A percentile compares a stretch with the other conserved stretches of the same genome.
Conservation (phyloP, 1,140 invertebrate genomes). For the Drosophila lacteicornis region DNA sequence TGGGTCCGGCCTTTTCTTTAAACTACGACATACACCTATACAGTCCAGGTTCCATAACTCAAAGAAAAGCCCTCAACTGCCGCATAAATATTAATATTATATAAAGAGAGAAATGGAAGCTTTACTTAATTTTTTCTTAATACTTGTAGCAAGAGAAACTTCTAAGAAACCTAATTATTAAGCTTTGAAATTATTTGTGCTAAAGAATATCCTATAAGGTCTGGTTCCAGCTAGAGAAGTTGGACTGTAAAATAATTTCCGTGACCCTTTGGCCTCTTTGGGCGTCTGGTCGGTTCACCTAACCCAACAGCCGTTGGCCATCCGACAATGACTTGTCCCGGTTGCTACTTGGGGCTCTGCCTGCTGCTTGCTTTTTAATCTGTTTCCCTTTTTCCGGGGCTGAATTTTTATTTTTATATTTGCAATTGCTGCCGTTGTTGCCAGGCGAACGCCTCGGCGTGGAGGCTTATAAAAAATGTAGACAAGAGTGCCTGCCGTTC, state of each 20-base stretch:
- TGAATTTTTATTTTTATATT: constrained; percentile 9
- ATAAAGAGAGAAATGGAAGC: no score
- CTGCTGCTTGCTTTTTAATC: constrained; percentile 45
- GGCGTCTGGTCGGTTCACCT: constrained; percentile 13
- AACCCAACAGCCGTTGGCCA: constrained; percentile 27
- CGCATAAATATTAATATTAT: background rate
- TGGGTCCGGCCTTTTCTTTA: constrained; percentile 20
- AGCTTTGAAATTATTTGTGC: background rate
- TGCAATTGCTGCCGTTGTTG: constrained; percentile 10
- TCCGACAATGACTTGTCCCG: constrained; percentile 31
- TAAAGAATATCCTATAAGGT: constrained; percentile 14
- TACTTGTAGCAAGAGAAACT: background rate
- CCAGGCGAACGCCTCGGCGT: constrained; percentile 39
- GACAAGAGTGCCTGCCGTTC: constrained; percentile 32
- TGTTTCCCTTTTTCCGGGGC: constrained; percentile 27
- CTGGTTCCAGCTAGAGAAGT: background rate
- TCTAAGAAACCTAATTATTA: background rate
- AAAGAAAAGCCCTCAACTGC: background rate
- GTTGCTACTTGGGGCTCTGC: constrained; percentile 6
- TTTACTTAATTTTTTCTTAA: background rate
- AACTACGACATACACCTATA: background rate
- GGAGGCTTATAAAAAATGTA: constrained; percentile 71
- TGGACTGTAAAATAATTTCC: constrained; percentile 58
- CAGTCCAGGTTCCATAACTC: no score
- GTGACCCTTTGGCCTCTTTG: constrained; percentile 22